Base-by-base conservation (phyloP, 2,113 vertebrate species). In the Guaruba guarouba region DNA sequence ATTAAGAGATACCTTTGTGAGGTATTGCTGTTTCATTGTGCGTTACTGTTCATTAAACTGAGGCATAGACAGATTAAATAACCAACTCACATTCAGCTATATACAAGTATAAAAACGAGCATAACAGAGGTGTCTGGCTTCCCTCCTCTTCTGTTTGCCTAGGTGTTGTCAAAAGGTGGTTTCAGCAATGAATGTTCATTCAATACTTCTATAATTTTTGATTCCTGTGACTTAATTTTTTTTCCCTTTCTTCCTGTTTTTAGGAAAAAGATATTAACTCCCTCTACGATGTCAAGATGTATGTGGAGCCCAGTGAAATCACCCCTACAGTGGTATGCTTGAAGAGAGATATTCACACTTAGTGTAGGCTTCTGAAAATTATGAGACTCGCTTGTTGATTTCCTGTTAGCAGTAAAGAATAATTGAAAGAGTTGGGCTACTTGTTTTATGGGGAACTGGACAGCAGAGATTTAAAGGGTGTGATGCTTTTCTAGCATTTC, bases 231-330 rank as follows among this genome's bases (percentile, higher is more conserved):
- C 31, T 15, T 52, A 20, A 17, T 91, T 20, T 2, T 67, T 55
- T 82, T 82, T 44, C 29, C 22, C 37, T 70, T 71, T 24, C 77
- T 48, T 92, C 90, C 44, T 95, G 41, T 77, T 93, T 92, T 67
- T 97, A 99, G 99, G 98, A 98, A 95, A 98, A 98, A 91, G 98
- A 98, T 83, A 98, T 98, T 44, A 98, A 98, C 77, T 98, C 98
- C 10, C 98, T 99, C 61, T 99, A 99, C 59, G 99, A 98, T 2
- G 94, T 98, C 90, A 99, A 98, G 95, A 98, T 98, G 70, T 99
- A 99, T 6, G 99, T 99, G 97, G 98, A 99, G 43, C 99, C 99
- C 48, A 99, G 98, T 55, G 99, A 99, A 97, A 99, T 99, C 71
- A 99, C 98, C 28, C 98, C 98, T 20, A 96, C 98, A 28, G 97